phyloP scores from a whole-genome alignment of 53 echinoderm and acorn worm genomes.

The Holothuria scabra region DNA sequence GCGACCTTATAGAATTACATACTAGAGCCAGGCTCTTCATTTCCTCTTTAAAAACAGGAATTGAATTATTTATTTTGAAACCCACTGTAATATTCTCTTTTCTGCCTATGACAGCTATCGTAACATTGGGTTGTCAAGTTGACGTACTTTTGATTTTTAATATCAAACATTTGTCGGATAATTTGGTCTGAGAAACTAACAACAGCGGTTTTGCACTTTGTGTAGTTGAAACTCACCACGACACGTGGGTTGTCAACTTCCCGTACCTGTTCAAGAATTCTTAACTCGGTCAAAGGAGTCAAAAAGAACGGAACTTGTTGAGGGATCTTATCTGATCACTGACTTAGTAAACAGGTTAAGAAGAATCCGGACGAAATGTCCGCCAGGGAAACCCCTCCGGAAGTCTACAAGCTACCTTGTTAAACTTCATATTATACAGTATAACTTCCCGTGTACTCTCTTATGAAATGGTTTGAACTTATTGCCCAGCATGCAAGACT shows the following conservation, averaged over 20 bases:
- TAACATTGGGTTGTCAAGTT: too few relatives aligned
- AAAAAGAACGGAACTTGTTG: constrained; percentile 34
- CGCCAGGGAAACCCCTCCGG: constrained; percentile 36
- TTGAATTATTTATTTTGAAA: too few relatives aligned
- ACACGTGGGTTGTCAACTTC: neutral
- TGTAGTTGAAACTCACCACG: neutral
- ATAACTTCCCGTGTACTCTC: constrained; percentile 36
- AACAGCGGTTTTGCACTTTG: too few relatives aligned
- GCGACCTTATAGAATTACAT: too few relatives aligned
- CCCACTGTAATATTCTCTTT: too few relatives aligned
- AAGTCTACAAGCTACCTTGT: constrained; percentile 7
- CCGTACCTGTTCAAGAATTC: constrained; percentile 21
- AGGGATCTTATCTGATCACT: constrained; percentile 26
- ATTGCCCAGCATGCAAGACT: neutral
- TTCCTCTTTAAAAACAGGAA: too few relatives aligned
- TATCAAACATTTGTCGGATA: too few relatives aligned
- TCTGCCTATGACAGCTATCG: too few relatives aligned
- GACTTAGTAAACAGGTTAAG: constrained; percentile 32
- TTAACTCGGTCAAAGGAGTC: constrained; percentile 28
- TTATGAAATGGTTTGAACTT: neutral
- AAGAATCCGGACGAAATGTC: constrained; percentile 22
- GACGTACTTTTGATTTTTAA: too few relatives aligned
- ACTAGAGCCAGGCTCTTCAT: too few relatives aligned
- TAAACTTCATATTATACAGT: too few relatives aligned
- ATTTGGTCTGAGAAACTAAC: too few relatives aligned